Evolutionary conservation across 2,113 vertebrate species (phyloP).

Genomic region (Phrynosoma platyrhinos): DNA sequence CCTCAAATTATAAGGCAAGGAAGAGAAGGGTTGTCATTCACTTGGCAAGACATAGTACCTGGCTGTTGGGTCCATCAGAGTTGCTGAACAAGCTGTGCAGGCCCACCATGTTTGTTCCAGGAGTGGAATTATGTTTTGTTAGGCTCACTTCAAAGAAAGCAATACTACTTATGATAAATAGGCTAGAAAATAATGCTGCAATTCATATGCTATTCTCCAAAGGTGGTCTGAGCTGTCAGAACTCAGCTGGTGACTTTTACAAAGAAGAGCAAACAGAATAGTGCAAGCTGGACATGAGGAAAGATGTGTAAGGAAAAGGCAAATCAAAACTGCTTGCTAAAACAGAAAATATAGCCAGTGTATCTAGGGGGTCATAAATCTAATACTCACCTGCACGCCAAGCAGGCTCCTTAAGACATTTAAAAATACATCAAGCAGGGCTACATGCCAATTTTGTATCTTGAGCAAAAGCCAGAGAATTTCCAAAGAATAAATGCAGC

Average conservation of each 20-base stretch:
- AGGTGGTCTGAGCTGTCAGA: neutral
- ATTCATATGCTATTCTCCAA: too few relatives aligned
- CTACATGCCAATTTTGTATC: too few relatives aligned
- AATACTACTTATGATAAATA: neutral
- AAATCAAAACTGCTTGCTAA: neutral
- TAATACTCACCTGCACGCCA: too few relatives aligned
- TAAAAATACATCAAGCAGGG: neutral
- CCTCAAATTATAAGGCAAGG: neutral
- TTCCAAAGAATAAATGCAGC: neutral
- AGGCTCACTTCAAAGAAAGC: neutral
- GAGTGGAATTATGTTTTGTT: neutral
- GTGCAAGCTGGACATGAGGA: neutral
- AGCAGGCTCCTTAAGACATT: neutral
- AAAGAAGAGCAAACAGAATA: neutral
- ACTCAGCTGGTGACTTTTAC: neutral
- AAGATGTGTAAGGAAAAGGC: neutral
- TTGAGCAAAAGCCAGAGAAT: neutral
- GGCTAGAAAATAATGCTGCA: neutral
- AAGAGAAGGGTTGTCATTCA: neutral
- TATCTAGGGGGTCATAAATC: neutral
- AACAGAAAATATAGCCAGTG: neutral
- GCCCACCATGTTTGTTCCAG: neutral
- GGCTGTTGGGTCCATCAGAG: neutral
- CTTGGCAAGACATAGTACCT: neutral
- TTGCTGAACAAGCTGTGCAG: neutral